Evolutionary conservation across 2,113 vertebrate species (phyloP), one percentile per base, ranked within the genome.

Genomic region (Mola mola): DNA sequence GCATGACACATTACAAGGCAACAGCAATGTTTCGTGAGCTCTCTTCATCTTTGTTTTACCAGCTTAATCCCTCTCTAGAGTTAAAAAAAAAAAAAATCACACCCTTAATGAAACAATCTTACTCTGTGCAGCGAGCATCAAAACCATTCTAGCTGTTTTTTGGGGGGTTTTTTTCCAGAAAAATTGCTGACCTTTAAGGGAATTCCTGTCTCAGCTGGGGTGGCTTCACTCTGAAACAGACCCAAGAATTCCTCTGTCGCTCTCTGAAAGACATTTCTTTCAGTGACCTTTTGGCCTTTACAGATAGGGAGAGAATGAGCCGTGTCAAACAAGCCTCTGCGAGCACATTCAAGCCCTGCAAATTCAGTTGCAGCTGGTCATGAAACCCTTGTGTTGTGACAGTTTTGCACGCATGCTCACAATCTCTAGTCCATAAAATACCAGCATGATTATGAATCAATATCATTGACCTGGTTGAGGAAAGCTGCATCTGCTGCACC

Each of bases 1-100:
- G 65, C 66, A 28, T 10, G 19, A 48, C 51, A 58, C 40, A 36
- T 61, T 46, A 52, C 63, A 65, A 41, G 5, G 31, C 15, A 52
- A 41, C 65, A 41, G 38, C 15, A n/a, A n/a, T n/a, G n/a, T 84
- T 87, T 83, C 34, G 36, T 31, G 15, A 38, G 26, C 21, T 61
- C 49, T 55, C 25, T 12, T 58, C 57, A 6, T 60, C 26, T n/a
- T n/a, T n/a, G 38, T 59, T 64, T 66, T 56, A 59, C 4, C 10
- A 28, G 22, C 37, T 64, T 10, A 13, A 38, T 46, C 8, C 24
- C n/a, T 28, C 43, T 26, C 19, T n/a, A n/a, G n/a, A n/a, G n/a
- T n/a, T n/a, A n/a, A n/a, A n/a, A n/a, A n/a, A n/a, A n/a, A n/a
- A n/a, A n/a, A n/a, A n/a, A n/a, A n/a, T n/a, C n/a, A n/a, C n/a